Evolutionary conservation across 2,888 invertebrate genomes (phyloP).

Genomic region (Acutogordius australiensis): DNA sequence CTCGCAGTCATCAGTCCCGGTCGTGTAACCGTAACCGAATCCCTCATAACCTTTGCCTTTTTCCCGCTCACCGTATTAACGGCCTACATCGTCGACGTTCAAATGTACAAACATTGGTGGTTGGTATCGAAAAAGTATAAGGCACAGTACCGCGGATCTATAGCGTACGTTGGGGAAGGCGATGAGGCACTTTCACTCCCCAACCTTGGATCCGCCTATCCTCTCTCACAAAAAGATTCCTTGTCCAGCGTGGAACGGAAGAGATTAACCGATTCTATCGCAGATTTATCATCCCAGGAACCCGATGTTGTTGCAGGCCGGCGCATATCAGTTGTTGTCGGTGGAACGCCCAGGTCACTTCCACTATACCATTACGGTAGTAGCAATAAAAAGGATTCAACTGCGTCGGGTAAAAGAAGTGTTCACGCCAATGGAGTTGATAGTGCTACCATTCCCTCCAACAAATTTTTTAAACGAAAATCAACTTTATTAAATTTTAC

Average conservation of each 20-base stretch:
- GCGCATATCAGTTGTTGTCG: not conserved
- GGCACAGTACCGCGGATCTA: not conserved
- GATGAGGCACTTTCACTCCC: not conserved
- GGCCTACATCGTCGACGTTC: conserved; percentile 73
- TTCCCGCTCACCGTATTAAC: conserved; percentile 83
- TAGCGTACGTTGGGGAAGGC: not conserved
- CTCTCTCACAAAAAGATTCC: not conserved
- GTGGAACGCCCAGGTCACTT: not conserved
- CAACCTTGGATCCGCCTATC: not conserved
- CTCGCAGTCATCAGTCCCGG: conserved; percentile 55
- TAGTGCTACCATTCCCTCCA: not conserved
- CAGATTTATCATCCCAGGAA: too few species aligned
- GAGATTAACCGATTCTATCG: not conserved
- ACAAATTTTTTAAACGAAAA: not conserved
- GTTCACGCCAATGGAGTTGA: too few species aligned
- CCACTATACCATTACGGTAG: not conserved
- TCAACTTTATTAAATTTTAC: not conserved
- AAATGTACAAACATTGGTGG: conserved; percentile 21
- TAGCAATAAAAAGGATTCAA: not conserved
- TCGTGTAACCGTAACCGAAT: conserved; percentile 86
- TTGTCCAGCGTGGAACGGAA: not conserved
- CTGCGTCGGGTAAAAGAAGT: not conserved
- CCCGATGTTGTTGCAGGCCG: not conserved
- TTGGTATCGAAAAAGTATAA: not conserved
- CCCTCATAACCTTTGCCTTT: conserved; percentile 65